These are phyloP conservation scores for Talpa occidentalis DNA, from an alignment of 2,113 vertebrate genomes.

Conservation along the genomic window DNA sequence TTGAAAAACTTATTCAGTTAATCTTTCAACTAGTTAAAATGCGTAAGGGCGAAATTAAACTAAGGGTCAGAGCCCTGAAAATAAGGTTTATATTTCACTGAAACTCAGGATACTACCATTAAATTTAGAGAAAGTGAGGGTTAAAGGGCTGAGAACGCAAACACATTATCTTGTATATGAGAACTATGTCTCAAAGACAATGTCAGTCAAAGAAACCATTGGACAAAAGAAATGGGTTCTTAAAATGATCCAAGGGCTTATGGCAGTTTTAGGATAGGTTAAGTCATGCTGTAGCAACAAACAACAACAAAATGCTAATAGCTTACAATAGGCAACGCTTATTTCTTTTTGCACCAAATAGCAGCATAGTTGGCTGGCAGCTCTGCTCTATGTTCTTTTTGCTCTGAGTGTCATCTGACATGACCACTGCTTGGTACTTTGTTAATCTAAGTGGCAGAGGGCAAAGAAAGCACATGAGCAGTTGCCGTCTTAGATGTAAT, in stretches of 20 bases:
- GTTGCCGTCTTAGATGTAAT: too few species aligned
- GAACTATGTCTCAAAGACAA: background rate
- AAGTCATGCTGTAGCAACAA: background rate
- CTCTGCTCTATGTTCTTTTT: background rate
- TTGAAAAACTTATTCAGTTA: background rate
- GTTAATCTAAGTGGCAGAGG: background rate
- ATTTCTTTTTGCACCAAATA: background rate
- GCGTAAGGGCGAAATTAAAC: conserved; percentile 12
- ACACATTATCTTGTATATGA: background rate
- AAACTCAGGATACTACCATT: background rate
- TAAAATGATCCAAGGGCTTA: background rate
- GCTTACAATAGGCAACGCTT: background rate
- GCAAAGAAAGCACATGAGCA: background rate
- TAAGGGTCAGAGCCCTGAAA: background rate
- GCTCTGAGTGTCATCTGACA: background rate
- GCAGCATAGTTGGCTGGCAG: too few species aligned
- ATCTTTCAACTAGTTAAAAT: conserved; percentile 53
- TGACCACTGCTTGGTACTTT: background rate
- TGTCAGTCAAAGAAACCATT: background rate
- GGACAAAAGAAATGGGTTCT: background rate
- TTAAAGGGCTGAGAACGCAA: background rate
- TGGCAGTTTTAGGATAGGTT: background rate
- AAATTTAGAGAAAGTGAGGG: background rate
- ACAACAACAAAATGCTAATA: background rate
- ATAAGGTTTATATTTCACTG: background rate